Evolutionary conservation across 2,888 invertebrate genomes (phyloP), one percentile per base, ranked within the genome.

Genomic region (Agonopterix heracliana): DNA sequence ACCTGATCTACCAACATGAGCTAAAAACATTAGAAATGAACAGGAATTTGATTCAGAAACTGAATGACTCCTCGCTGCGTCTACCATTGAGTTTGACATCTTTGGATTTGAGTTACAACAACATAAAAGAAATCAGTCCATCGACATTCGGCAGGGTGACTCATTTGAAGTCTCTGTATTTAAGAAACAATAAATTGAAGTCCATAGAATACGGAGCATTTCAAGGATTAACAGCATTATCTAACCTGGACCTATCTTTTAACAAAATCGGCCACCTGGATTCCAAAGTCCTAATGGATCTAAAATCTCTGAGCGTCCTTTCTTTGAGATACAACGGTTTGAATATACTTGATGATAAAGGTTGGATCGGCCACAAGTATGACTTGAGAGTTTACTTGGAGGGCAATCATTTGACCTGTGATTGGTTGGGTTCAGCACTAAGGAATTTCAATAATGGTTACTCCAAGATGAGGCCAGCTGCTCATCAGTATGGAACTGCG

Each of bases 391-490:
- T 86, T 2, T 75, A 69, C 54, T 48, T 88, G 2, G 87, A 88
- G 43, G 80, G 74, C 1, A 88, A 85, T 47, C 68, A 67, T 12
- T 68, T 83, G 3, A 68, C 74, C 8, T 88, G 87, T 47, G 71
- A 78, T 1, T 87, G 86, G 86, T 55, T 88, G 35, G 68, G 67
- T 0, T 60, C 55, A 7, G 82, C 77, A 0, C 52, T 88, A 38
- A 71, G 51, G 2, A 78, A 85, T 54, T 79, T 59, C 45, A 71
- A 81, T 9, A 82, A 76, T 55, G 84, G 83, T 0, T 83, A 71
- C 52, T 76, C 84, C 0, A 81, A 63, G 52, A 81, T 86, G 72
- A 66, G 59, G 14, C 86, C 83, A 0, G 50, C 63, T 0, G 77
- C 73, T 1, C 38, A 70, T 0, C 59, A 66, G 1, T 46, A 14